phyloP scores from a whole-genome alignment of 2,113 vertebrate species.

The Prochilodus magdalenae region DNA sequence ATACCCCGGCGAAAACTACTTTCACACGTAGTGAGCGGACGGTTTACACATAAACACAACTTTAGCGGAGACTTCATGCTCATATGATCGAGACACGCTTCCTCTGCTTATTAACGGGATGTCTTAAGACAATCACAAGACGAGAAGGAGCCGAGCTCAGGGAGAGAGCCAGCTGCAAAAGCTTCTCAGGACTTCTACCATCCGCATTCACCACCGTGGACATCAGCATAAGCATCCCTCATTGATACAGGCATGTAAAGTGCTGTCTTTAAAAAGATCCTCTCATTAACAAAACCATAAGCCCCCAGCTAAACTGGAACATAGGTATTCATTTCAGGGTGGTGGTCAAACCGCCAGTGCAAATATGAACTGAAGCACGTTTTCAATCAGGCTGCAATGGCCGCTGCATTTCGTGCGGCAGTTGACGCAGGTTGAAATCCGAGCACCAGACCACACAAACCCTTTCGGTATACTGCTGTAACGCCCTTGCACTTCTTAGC shows the following conservation, averaged over 20 bases:
- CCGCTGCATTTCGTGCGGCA: constrained; percentile 1
- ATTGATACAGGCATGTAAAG: not conserved
- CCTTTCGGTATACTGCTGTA: not conserved
- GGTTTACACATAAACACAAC: constrained; percentile 35
- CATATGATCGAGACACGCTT: constrained; percentile 46
- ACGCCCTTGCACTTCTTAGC: constrained; percentile 28
- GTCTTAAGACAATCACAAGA: constrained; percentile 57
- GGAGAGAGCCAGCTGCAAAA: constrained; percentile 8
- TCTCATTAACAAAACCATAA: not conserved
- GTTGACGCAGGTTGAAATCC: constrained; percentile 37
- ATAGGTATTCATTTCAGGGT: not conserved
- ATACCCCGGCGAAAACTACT: constrained; percentile 30
- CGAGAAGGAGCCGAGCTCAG: constrained; percentile 2
- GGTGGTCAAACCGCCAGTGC: not conserved
- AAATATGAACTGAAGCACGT: not conserved
- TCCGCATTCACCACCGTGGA: not conserved
- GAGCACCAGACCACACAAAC: constrained; percentile 51
- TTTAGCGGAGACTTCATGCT: constrained; percentile 15
- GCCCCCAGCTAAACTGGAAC: not conserved
- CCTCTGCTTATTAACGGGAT: constrained; percentile 23
- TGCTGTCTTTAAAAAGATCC: not conserved
- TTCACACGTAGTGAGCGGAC: constrained; percentile 16
- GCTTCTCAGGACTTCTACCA: not conserved
- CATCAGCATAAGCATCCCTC: not conserved
- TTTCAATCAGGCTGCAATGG: constrained; percentile 19